Base-by-base conservation (phyloP, 2,113 vertebrate species). In the Pelobates fuscus region DNA sequence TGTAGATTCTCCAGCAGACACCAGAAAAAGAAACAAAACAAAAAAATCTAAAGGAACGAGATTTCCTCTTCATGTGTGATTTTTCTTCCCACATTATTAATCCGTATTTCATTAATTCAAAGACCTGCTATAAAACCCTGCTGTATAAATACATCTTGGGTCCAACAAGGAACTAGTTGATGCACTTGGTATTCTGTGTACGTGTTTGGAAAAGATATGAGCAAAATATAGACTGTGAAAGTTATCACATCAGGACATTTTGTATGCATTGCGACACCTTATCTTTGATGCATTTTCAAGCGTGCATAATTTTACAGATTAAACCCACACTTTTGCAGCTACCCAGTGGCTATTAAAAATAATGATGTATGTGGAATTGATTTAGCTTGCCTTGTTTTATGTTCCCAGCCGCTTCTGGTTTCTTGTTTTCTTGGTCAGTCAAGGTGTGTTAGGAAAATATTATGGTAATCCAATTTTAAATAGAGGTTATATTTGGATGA, bases 231-330 rank as follows among this genome's bases (percentile, higher is more conserved):
- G 37, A 26, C 43, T 30, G 43, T 52, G 46, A 67, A 67, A 43
- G 62, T 44, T 65, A 65, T 65, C 62, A 43, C 62, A 65, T 52
- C 10, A 20, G 44, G 27, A 67, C 26, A 67, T 3, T 67, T 54
- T 67, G 46, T 54, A 54, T 67, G 24, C 65, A 15, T n/a, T 21
- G 44, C 43, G 21, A 21, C 65, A 29, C 65, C 46, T 67, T 67
- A 29, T 26, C 65, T 29, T 25, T 67, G 65, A 67, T 67, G 64
- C 23, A 67, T 46, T 65, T 49, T 67, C 64, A 25, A 25, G 64
- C 15, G 12, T 27, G 43, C 43, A 67, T 67, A 67, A 67, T 49
- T 49, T 67, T n/a, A 49, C 64, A 67, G 64, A 46, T 67, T 67
- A 46, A 46, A 18, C 44, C 43, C 24, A n/a, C 43, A 27, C 23